Evolutionary conservation across 2,888 invertebrate species (phyloP), one percentile per base, ranked within the genome.

Genomic region (Trichopoda pennipes): DNA sequence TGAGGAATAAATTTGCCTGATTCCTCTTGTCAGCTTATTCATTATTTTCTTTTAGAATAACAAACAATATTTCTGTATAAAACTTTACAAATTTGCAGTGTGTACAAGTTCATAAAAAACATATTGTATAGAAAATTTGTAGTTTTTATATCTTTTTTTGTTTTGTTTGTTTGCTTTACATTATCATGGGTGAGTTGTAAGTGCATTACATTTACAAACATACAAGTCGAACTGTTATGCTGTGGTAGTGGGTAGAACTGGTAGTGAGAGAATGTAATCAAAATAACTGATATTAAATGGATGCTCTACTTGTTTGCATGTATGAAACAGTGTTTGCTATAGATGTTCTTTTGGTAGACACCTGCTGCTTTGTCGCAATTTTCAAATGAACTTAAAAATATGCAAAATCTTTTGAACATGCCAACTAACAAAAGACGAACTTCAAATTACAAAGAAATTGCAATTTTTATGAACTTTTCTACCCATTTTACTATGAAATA

Each of bases 361-460:
- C 73, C 81, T 81, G 81, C 77, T 73, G 77, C 44, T 77, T 61
- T 77, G 55, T 73, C 21, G 77, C 53, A 68, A 56, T 56, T 77
- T 73, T 55, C 32, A 78, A 70, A 77, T 56, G 49, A 70, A 35
- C 51, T 63, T 47, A 61, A 7, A 61, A 63, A 35, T 69, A 23
- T 61, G 19, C n/a, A 61, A 42, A 9, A 60, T 58, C 60, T 51
- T 68, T 51, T 70, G 38, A 32, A n/a, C 17, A 3, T 63, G 53
- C 38, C 4, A 16, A 47, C 61, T 16, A 63, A 49, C 47, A 51
- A 70, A 44, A 35, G 42, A 58, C 47, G 21, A 56, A 68, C 66
- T 51, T 51, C 17, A 68, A 53, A 68, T 60, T 60, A 42, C 42
- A 53, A 76, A 76, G 44, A 51, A 35, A 53, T 28, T 53, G 9